These are phyloP conservation scores for Dasysyrphus tricinctus DNA, from an alignment of 2,888 invertebrate genomes.

Conservation along the genomic window DNA sequence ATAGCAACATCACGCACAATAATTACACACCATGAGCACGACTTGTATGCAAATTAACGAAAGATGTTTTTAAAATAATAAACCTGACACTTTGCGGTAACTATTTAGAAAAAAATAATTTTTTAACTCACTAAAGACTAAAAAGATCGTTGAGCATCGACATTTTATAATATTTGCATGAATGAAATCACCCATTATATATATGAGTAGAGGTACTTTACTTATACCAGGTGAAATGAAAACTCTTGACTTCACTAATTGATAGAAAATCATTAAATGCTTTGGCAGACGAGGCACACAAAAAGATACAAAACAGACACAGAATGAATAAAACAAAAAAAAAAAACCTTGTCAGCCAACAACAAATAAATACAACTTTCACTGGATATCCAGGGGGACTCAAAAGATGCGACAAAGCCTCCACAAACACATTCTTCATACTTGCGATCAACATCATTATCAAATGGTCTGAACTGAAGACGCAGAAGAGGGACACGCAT, in stretches of 20 bases:
- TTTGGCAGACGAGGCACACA: conserved; percentile 31
- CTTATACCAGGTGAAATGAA: conserved; percentile 35
- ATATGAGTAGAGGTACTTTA: background rate
- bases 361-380: conserved; percentile 54
- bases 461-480: conserved; percentile 23
- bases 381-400: conserved; percentile 48
- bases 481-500: conserved; percentile 1
- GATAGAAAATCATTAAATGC: conserved; percentile 61
- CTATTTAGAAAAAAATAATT: conserved; percentile 13
- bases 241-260: conserved; percentile 63
- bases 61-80: conserved; percentile 16
- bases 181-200: conserved; percentile 34
- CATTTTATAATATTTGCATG: conserved; percentile 21
- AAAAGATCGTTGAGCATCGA: conserved; percentile 10
- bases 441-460: conserved; percentile 39
- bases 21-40: background rate
- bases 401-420: conserved; percentile 51
- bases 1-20: conserved; percentile 23
- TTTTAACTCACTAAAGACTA: conserved; percentile 5
- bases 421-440: conserved; percentile 49
- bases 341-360: conserved; percentile 8
- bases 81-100: background rate
- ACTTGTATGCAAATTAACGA: conserved; percentile 51
- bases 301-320: conserved; percentile 13
- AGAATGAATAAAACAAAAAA: background rate